Evolutionary conservation across 2,113 vertebrate genomes (phyloP).

Genomic region (Bos taurus): DNA sequence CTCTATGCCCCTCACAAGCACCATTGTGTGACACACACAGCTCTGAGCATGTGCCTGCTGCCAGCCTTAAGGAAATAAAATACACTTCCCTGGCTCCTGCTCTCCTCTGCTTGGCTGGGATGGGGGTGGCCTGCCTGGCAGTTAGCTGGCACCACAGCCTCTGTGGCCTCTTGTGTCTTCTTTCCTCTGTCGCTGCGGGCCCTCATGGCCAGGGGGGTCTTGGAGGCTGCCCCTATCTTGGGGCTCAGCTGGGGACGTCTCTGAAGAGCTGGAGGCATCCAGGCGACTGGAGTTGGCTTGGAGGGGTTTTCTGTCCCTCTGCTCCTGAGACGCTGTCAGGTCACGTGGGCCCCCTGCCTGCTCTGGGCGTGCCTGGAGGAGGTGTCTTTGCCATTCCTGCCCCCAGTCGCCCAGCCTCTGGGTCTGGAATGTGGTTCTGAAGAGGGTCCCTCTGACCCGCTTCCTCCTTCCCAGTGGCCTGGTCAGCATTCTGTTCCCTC

Average conservation of each 20-base stretch:
- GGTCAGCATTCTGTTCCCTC: background rate
- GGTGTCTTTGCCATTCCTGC: background rate
- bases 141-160: fast-evolving
- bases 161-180: background rate
- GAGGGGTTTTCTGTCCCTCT: too few relatives aligned
- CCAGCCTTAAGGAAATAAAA: background rate
- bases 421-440: background rate
- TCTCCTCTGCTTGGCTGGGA: background rate
- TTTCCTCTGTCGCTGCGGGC: fast-evolving
- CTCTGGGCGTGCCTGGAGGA: fast-evolving
- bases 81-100: background rate
- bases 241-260: background rate
- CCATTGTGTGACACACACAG: fast-evolving
- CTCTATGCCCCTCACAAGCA: fast-evolving
- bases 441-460: background rate
- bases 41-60: background rate
- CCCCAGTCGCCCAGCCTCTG: background rate
- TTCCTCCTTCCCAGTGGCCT: background rate
- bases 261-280: background rate
- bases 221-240: background rate
- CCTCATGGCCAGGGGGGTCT: too few relatives aligned
- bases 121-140: background rate
- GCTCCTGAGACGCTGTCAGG: fast-evolving
- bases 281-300: too few relatives aligned
- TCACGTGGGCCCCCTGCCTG: fast-evolving